Evolutionary conservation across 2,888 invertebrate species (phyloP).

Genomic region (Tryphoninae sp.): DNA sequence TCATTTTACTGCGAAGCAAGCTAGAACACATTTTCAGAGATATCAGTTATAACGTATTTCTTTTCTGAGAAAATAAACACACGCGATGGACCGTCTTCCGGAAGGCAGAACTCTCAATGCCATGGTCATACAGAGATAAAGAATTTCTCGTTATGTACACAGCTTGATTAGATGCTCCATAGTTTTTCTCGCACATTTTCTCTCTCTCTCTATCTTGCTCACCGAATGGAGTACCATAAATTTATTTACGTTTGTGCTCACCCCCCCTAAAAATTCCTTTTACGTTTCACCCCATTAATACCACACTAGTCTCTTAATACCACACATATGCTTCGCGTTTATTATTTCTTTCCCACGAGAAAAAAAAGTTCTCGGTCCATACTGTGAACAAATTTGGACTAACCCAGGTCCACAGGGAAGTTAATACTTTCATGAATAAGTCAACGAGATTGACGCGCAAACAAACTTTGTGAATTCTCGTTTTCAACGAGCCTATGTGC

Average conservation of each 20-base stretch:
- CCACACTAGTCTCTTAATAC: constrained; percentile 2
- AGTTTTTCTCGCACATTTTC: constrained; percentile 23
- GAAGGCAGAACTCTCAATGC: constrained; percentile 57
- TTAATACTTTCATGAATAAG: constrained; percentile 37
- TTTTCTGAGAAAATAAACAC: constrained; percentile 54
- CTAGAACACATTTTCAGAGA: constrained; percentile 8
- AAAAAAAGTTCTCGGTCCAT: constrained; percentile 28
- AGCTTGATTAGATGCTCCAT: constrained; percentile 58
- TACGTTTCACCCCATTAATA: constrained; percentile 54
- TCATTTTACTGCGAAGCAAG: constrained; percentile 3
- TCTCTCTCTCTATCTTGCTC: background rate
- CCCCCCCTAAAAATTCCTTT: constrained; percentile 47
- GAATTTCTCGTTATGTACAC: constrained; percentile 54
- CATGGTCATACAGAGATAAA: constrained; percentile 58
- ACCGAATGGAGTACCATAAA: constrained; percentile 16
- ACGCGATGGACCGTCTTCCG: constrained; percentile 46
- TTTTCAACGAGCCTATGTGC: background rate
- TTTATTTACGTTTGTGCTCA: constrained; percentile 57
- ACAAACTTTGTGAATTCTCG: background rate
- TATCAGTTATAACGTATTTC: constrained; percentile 40
- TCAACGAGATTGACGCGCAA: background rate
- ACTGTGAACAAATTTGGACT: background rate
- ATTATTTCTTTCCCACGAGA: constrained; percentile 46
- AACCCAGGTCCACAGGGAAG: background rate
- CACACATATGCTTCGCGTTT: constrained; percentile 42